Percentiles rank a stretch among this genome's conserved stretches.
Evolutionary conservation across 2,113 vertebrate genomes (phyloP).

Genomic region (Clarias magur): DNA sequence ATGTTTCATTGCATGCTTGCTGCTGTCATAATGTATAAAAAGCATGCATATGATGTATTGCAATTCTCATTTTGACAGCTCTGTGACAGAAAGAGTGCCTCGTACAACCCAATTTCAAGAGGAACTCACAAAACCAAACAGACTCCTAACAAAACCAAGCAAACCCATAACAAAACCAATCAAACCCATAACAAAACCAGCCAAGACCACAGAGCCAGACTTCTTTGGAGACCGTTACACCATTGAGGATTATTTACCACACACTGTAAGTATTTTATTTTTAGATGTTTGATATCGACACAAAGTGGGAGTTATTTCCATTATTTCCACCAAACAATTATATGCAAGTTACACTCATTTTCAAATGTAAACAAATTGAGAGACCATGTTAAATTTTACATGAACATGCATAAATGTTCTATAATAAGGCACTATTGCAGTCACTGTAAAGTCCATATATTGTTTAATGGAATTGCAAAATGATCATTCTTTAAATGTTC

Average conservation of each 20-base stretch:
- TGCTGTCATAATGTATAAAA: background rate
- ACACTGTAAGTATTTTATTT: slow-evolving; percentile 59
- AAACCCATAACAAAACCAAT: slow-evolving; percentile 7
- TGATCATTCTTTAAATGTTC: background rate
- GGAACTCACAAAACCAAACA: slow-evolving; percentile 36
- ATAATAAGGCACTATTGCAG: background rate
- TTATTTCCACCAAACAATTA: background rate
- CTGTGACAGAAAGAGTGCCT: background rate
- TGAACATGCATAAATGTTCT: background rate
- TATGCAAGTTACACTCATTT: background rate
- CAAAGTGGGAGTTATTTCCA: no score
- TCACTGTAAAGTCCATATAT: background rate
- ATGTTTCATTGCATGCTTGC: background rate
- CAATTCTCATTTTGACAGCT: background rate
- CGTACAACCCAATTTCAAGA: background rate
- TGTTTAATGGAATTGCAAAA: background rate
- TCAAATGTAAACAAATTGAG: background rate
- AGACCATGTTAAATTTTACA: background rate
- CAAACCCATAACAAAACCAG: background rate
- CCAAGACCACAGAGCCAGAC: slow-evolving; percentile 44
- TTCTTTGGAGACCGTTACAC: slow-evolving; percentile 72
- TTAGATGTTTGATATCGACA: background rate
- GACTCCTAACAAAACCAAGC: background rate
- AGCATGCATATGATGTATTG: background rate
- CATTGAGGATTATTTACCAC: slow-evolving; percentile 51